Percentiles rank a stretch among this genome's conserved stretches.
phyloP scores from a whole-genome alignment of 92 coral and sea anemone species.

The Muricea muricata region DNA sequence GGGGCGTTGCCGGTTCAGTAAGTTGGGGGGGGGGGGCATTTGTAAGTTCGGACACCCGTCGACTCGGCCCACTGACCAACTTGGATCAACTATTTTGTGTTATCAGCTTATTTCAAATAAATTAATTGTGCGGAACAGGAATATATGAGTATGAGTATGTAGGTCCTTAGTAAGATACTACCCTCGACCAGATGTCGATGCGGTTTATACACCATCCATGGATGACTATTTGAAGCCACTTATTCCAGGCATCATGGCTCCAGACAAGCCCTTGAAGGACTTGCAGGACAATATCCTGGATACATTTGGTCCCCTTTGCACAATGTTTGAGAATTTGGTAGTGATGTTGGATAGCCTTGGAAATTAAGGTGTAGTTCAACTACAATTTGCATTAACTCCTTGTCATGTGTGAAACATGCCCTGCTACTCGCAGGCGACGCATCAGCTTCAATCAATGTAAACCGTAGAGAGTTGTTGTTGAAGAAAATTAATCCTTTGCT shows the following conservation, averaged over 20 bases:
- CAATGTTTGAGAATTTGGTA: conserved; percentile 45
- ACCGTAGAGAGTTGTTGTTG: conserved; percentile 59
- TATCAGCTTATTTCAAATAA: no score
- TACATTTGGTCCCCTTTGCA: conserved; percentile 48
- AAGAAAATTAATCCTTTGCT: conserved; percentile 58
- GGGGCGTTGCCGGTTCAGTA: no score
- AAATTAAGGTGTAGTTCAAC: conserved; percentile 16
- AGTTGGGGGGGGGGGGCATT: no score
- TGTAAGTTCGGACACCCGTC: no score
- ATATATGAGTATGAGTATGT: no score
- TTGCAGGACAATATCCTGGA: conserved; percentile 59
- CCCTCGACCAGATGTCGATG: conserved; percentile 32
- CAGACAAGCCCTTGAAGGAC: conserved; percentile 44
- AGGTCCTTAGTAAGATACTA: conserved; percentile 7
- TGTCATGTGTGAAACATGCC: conserved; percentile 48
- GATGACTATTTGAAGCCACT: conserved; percentile 32
- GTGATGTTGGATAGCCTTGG: conserved; percentile 6
- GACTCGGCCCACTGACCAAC: no score
- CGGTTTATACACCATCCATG: conserved; percentile 20
- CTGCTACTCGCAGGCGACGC: conserved; percentile 52
- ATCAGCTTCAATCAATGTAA: conserved; percentile 35
- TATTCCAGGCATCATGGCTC: conserved; percentile 44
- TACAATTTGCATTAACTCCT: conserved; percentile 13
- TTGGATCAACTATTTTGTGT: no score
- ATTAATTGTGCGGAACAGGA: no score